Evolutionary conservation across 2,797 vertebrate genomes (phyloP).

Genomic region (Phylloscopus collybita): DNA sequence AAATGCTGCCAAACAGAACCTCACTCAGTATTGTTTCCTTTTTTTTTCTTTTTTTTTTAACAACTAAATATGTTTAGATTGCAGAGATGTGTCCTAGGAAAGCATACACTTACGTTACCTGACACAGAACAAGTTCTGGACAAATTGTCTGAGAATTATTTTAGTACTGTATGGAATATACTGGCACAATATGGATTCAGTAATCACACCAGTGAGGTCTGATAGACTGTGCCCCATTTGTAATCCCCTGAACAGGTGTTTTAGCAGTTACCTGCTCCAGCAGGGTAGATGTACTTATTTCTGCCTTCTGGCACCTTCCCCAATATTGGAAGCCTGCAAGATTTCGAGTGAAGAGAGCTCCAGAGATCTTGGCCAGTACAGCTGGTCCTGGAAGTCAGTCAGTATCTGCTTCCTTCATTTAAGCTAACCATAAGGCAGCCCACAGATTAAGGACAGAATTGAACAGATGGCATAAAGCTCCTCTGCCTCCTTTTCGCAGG

Average conservation of each 20-base stretch:
- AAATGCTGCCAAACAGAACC: not conserved
- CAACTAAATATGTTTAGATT: not conserved
- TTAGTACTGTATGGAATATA: not conserved
- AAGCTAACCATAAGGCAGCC: not conserved
- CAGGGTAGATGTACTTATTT: not conserved
- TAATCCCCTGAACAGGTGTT: not conserved
- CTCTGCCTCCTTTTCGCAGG: not conserved
- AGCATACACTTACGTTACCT: not conserved
- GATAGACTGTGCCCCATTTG: not conserved
- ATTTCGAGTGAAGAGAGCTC: not conserved
- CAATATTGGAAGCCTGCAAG: not conserved
- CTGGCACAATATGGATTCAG: not conserved
- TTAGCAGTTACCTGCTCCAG: not conserved
- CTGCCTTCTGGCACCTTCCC: not conserved
- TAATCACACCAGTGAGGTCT: not conserved
- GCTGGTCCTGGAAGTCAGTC: not conserved
- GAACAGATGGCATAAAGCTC: slow-evolving; percentile 28
- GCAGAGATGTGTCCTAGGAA: not conserved
- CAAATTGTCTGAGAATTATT: not conserved
- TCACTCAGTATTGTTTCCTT: not conserved
- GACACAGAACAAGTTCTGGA: not conserved
- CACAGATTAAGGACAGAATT: not conserved
- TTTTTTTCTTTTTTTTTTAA: not conserved
- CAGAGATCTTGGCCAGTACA: not conserved
- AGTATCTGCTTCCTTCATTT: not conserved